Evolutionary conservation across 2,113 vertebrate species (phyloP).

Genomic region (Orycteropus afer): DNA sequence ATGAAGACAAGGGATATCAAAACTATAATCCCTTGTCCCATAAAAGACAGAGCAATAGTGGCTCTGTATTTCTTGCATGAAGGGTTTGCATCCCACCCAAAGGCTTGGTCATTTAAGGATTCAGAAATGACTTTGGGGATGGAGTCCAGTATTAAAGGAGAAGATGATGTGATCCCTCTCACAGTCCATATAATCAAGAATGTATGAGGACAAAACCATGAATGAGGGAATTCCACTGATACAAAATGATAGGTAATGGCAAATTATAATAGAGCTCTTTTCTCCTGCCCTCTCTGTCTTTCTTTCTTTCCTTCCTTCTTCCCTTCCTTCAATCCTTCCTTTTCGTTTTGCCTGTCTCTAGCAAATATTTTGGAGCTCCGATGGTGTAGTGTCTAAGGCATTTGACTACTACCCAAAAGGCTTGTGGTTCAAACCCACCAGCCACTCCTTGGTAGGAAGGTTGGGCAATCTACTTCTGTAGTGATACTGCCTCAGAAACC

Average conservation of each 20-base stretch:
- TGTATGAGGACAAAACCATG: neutral
- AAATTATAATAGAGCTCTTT: neutral
- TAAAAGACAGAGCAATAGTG: neutral
- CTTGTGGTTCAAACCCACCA: too few relatives aligned
- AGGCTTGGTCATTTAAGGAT: neutral
- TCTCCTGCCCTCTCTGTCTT: neutral
- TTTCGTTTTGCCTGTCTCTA: neutral
- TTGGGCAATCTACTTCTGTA: too few relatives aligned
- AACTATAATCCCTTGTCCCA: neutral
- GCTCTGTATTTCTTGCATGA: neutral
- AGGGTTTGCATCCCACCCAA: neutral
- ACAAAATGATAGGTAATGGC: neutral
- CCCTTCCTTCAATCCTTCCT: neutral
- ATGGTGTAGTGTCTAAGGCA: too few relatives aligned
- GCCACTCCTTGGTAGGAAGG: too few relatives aligned
- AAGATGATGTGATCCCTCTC: neutral
- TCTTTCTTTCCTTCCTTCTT: neutral
- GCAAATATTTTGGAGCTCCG: neutral
- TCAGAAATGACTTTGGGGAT: neutral
- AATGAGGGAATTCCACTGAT: neutral
- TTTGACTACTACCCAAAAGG: too few relatives aligned
- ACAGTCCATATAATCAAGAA: neutral
- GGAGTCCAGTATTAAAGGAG: neutral
- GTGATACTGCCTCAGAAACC: too few relatives aligned
- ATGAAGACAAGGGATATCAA: neutral